Percentiles rank a stretch among this genome's conserved stretches.
phyloP scores from a whole-genome alignment of 2,888 invertebrate species.

The Diaperis boleti region DNA sequence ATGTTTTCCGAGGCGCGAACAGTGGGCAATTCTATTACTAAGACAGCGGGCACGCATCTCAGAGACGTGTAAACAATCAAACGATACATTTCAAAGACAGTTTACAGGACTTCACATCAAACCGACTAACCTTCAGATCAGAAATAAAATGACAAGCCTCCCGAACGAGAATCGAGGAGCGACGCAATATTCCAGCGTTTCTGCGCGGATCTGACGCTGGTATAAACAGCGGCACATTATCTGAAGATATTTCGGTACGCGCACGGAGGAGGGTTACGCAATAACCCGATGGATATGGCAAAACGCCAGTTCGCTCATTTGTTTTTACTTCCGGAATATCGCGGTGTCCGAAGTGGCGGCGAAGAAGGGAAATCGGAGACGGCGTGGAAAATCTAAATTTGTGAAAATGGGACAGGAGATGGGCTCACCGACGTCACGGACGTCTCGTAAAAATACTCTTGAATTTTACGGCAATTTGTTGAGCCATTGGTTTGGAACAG shows the following conservation, averaged over 20 bases:
- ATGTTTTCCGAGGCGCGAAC: conserved; percentile 2
- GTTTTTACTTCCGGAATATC: conserved; percentile 53
- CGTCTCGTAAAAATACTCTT: conserved; percentile 12
- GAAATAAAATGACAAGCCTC: conserved; percentile 6
- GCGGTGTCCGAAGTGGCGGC: conserved; percentile 17
- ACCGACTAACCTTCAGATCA: conserved; percentile 29
- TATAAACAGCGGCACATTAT: conserved; percentile 57
- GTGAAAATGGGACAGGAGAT: neutral
- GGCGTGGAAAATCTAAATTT: neutral
- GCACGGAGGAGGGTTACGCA: conserved; percentile 53
- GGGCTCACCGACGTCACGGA: neutral
- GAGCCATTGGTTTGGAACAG: conserved; percentile 7
- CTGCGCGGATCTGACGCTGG: conserved; percentile 47
- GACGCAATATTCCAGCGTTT: conserved; percentile 27
- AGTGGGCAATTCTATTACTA: conserved; percentile 1
- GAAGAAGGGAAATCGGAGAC: conserved; percentile 25
- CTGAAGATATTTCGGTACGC: conserved; percentile 58
- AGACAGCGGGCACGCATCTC: neutral
- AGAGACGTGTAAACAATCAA: conserved; percentile 19
- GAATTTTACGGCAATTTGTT: conserved; percentile 11
- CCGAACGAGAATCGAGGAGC: conserved; percentile 17
- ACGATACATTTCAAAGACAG: conserved; percentile 8
- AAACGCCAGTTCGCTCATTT: conserved; percentile 51
- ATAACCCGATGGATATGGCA: conserved; percentile 52
- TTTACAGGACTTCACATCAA: conserved; percentile 33